Evolutionary conservation across 2,888 invertebrate species (phyloP).

Genomic region (Ganaspis brasiliensis): DNA sequence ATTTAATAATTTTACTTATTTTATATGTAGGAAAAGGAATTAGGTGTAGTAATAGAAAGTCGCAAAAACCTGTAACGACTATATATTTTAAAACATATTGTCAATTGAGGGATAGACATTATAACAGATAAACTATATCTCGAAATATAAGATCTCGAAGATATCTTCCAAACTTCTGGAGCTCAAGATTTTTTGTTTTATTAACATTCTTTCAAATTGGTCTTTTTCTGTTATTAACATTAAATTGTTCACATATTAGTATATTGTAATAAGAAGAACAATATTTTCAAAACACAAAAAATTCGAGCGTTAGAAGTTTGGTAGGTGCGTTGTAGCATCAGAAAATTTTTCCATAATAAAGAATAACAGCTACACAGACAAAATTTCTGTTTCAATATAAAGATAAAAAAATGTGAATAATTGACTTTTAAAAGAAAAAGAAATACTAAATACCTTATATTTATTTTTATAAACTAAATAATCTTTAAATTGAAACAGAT

Average conservation of each 20-base stretch:
- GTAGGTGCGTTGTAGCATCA: slow-evolving; percentile 30
- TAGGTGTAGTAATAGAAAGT: slow-evolving; percentile 34
- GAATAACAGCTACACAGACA: slow-evolving; percentile 20
- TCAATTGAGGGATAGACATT: slow-evolving; percentile 79
- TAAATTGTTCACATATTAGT: not conserved
- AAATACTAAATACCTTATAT: not conserved
- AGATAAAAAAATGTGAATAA: not conserved
- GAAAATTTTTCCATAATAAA: slow-evolving; percentile 23
- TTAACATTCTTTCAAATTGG: slow-evolving; percentile 4
- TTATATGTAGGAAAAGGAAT: too few relatives aligned
- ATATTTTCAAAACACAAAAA: slow-evolving; percentile 23
- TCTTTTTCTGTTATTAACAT: slow-evolving; percentile 9
- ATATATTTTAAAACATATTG: slow-evolving; percentile 80
- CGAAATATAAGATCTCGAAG: slow-evolving; percentile 73
- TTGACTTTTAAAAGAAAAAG: not conserved
- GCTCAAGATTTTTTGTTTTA: slow-evolving; percentile 2
- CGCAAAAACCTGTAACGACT: slow-evolving; percentile 71
- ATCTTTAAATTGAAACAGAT: slow-evolving; percentile 28
- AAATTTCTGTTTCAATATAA: slow-evolving; percentile 11
- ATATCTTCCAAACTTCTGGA: slow-evolving; percentile 43
- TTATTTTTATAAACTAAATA: not conserved
- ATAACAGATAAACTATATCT: slow-evolving; percentile 77
- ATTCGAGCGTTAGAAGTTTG: slow-evolving; percentile 26
- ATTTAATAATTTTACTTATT: too few relatives aligned
- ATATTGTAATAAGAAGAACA: not conserved